Percentiles rank a stretch among this genome's conserved stretches.
phyloP scores from a whole-genome alignment of 2,113 vertebrate species.

The Perca flavescens region DNA sequence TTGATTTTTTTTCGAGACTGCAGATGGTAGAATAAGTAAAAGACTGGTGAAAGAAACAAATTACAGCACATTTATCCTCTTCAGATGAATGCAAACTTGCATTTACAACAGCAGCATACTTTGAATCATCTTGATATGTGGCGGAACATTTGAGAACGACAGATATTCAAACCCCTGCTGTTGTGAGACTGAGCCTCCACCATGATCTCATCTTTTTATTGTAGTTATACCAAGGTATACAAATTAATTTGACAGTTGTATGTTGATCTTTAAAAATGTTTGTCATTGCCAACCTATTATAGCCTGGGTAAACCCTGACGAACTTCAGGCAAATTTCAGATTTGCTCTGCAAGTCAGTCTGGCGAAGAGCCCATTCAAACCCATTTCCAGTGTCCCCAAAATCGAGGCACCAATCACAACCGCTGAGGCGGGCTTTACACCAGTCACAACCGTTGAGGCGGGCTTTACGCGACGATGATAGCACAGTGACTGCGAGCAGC shows the following conservation, averaged over 20 bases:
- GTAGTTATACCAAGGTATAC: background rate
- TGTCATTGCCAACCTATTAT: background rate
- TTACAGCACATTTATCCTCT: constrained; percentile 2
- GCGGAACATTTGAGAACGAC: background rate
- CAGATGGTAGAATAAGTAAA: constrained; percentile 13
- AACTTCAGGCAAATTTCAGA: too few species aligned
- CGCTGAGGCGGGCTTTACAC: too few species aligned
- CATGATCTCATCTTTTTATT: background rate
- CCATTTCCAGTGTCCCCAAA: too few species aligned
- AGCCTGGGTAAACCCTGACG: too few species aligned
- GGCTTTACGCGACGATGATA: too few species aligned
- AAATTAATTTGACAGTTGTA: background rate
- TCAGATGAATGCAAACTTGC: background rate
- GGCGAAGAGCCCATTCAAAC: too few species aligned
- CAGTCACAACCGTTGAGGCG: too few species aligned
- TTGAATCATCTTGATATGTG: background rate
- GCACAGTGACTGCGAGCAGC: too few species aligned
- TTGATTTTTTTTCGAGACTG: background rate
- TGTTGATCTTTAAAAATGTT: background rate
- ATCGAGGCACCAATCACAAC: too few species aligned
- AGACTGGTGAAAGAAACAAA: background rate
- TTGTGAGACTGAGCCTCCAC: background rate
- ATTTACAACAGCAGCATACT: background rate
- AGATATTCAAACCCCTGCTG: background rate
- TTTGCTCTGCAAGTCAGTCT: too few species aligned